Conservation (phyloP, 2,888 invertebrate species). For the Abrostola tripartita region DNA sequence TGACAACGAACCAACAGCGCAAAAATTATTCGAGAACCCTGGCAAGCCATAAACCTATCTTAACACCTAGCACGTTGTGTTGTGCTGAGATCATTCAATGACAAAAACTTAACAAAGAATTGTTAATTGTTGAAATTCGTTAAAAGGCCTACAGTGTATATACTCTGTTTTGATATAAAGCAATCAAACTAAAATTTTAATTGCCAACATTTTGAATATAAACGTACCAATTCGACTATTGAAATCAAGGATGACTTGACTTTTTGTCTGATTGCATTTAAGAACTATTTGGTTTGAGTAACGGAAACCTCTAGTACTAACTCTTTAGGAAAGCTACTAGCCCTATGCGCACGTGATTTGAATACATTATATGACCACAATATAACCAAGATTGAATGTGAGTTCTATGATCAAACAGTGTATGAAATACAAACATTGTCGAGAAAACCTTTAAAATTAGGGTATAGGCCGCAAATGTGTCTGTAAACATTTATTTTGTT, state of each 20-base stretch:
- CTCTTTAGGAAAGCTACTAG: not conserved
- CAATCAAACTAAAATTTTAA: not conserved
- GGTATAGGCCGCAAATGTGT: too few species aligned
- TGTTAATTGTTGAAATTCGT: not conserved
- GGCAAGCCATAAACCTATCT: not conserved
- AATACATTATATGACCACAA: not conserved
- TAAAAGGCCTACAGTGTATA: not conserved
- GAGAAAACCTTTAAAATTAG: too few species aligned
- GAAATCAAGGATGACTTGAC: too few species aligned
- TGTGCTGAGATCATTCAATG: not conserved
- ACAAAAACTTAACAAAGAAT: constrained; percentile 1
- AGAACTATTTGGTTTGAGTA: not conserved
- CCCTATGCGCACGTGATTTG: not conserved
- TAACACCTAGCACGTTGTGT: constrained; percentile 1
- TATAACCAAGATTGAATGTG: not conserved
- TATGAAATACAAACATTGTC: too few species aligned
- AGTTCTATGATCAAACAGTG: not conserved
- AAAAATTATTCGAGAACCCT: not conserved
- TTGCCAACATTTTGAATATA: too few species aligned
- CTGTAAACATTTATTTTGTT: too few species aligned
- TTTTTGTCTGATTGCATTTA: too few species aligned
- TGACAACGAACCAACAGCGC: not conserved
- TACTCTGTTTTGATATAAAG: not conserved
- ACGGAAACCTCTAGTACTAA: not conserved
- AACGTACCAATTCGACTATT: too few species aligned